Base-by-base conservation (phyloP, 2,797 vertebrate genomes). In the Mormyrus proboscirostris region DNA sequence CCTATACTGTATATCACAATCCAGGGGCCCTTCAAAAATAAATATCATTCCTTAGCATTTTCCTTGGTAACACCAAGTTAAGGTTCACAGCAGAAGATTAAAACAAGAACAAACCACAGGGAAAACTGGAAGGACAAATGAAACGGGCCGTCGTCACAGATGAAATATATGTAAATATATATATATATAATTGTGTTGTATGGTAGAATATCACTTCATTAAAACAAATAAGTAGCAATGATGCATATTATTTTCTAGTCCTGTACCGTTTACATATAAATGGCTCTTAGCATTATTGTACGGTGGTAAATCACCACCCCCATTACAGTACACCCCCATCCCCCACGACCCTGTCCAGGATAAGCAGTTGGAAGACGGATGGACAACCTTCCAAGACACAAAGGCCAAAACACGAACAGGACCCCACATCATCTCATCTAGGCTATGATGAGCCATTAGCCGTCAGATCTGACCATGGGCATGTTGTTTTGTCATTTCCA, bases 401-500 rank as follows among this genome's bases (percentile, higher is more conserved):
- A 79, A 79, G 73, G 73, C 73, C 73, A 79, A 47, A 9, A 47
- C 38, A n/a, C n/a, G 73, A 79, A 41, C 16, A 82, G 76, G 76
- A n/a, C 76, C 33, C 16, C 3, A 6, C 19, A 4, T 14, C 65
- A 82, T 82, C 16, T 82, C 2, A 82, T n/a, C 38, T 19, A 47
- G 76, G 41, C 76, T 41, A n/a, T n/a, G 7, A 47, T 47, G 76
- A 82, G 76, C 76, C 76, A 82, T 44, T 47, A 44, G 16, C 76
- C 47, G 76, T 82, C 76, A 82, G 76, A 44, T 41, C 16, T 47
- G 76, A 82, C 76, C 76, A 82, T 82, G 76, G 47, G 19, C 16
- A 44, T 47, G 19, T 82, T 82, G 16, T 82, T 82, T 82, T 44
- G 76, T n/a, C 76, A 92, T 94, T 94, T 94, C 93, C 94, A 93